A percentile compares a stretch with the other conserved stretches of the same genome.
Evolutionary conservation across 2,113 vertebrate species (phyloP).

Genomic region (Dunckerocampus dactyliophorus): DNA sequence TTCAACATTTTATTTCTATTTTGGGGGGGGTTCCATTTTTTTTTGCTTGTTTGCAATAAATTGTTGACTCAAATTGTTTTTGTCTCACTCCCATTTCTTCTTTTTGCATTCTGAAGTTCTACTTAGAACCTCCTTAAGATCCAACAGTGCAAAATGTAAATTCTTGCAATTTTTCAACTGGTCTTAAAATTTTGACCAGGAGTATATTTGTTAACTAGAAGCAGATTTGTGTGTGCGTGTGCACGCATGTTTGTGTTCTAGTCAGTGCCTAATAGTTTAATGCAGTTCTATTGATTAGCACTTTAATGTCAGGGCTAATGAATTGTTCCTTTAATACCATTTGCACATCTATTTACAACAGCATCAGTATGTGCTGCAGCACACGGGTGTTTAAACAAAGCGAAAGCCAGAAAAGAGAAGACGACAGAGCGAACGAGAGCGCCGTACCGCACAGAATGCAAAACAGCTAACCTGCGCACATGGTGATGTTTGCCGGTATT

Average conservation of each 20-base stretch:
- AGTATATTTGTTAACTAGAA: slow-evolving; percentile 46
- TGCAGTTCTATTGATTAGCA: slow-evolving; percentile 76
- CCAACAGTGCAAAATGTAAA: no score
- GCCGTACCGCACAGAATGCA: slow-evolving; percentile 4
- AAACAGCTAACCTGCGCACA: slow-evolving; percentile 16
- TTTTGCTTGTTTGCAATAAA: no score
- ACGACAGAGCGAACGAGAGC: slow-evolving; percentile 2
- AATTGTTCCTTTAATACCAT: slow-evolving; percentile 76
- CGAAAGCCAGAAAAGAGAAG: slow-evolving; percentile 2
- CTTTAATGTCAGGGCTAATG: slow-evolving; percentile 74
- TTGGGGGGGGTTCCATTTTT: no score
- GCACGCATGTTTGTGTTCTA: slow-evolving; percentile 30
- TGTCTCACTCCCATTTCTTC: no score
- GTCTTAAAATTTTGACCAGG: no score
- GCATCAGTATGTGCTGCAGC: slow-evolving; percentile 57
- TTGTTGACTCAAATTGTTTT: no score
- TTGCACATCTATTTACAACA: slow-evolving; percentile 66
- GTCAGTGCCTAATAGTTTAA: slow-evolving; percentile 71
- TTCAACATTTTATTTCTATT: no score
- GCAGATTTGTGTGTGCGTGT: neutral
- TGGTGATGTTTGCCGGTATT: neutral
- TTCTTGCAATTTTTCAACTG: no score
- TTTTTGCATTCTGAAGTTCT: no score
- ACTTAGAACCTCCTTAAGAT: no score
- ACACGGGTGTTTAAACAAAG: slow-evolving; percentile 18